Percentiles rank a stretch among this genome's conserved stretches.
Evolutionary conservation across 1,140 invertebrate species (phyloP).

Genomic region (Nasonia longicornis): DNA sequence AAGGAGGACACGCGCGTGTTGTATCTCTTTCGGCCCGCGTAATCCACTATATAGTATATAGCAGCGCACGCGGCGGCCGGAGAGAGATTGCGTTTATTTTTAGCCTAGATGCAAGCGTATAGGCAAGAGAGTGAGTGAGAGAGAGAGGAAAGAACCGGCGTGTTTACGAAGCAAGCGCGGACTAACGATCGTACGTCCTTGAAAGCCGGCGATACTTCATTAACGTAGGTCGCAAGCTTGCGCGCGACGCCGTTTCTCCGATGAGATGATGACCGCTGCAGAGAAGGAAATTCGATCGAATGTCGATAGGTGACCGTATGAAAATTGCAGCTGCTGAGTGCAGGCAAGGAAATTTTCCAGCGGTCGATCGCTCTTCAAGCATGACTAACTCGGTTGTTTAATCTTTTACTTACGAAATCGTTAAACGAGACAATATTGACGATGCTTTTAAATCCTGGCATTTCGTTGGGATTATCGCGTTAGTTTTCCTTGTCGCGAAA

Average conservation of each 20-base stretch:
- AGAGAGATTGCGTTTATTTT: background rate
- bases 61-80: no score
- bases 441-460: no score
- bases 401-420: no score
- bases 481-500: no score
- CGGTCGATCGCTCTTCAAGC: no score
- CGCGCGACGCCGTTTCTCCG: background rate
- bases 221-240: background rate
- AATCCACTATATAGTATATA: background rate
- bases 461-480: no score
- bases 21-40: background rate
- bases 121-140: background rate
- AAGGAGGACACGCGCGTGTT: background rate
- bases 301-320: background rate
- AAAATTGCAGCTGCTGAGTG: background rate
- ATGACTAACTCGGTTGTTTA: no score
- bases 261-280: background rate
- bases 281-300: background rate
- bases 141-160: background rate
- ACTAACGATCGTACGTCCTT: background rate
- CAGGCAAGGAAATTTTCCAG: no score
- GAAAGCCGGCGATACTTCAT: slow-evolving; percentile 2
- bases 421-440: no score
- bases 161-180: slow-evolving; percentile 5
- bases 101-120: background rate